phyloP scores from a whole-genome alignment of 2,113 vertebrate species.

The Oreotrochilus melanogaster region DNA sequence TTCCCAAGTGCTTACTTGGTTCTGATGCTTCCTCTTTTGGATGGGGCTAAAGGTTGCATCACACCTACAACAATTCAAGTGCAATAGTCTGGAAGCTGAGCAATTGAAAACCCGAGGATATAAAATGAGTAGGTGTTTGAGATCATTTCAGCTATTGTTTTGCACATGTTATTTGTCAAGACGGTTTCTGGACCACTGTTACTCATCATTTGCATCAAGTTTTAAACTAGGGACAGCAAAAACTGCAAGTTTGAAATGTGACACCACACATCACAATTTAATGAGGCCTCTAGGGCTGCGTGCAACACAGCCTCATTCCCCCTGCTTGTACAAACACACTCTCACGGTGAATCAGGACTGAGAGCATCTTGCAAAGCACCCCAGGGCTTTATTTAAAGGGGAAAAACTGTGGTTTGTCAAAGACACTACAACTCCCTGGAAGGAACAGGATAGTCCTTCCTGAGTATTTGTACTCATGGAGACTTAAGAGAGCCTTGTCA shows the following conservation, averaged over 20 bases:
- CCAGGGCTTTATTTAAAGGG: constrained; percentile 52
- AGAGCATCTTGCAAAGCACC: constrained; percentile 58
- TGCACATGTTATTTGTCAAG: neutral
- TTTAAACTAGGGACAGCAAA: constrained; percentile 55
- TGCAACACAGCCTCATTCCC: constrained; percentile 23
- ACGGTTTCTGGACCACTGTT: constrained; percentile 12
- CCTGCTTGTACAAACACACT: neutral
- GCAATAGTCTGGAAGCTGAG: neutral
- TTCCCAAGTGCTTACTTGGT: neutral
- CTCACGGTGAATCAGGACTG: constrained; percentile 2
- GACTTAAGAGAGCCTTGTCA: constrained; percentile 51
- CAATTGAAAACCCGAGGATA: neutral
- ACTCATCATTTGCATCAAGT: constrained; percentile 61
- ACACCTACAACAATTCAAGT: neutral
- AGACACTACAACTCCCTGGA: constrained; percentile 25
- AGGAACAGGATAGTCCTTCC: constrained; percentile 30
- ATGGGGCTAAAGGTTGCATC: neutral
- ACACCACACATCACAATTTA: constrained; percentile 72
- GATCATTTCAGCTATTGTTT: neutral
- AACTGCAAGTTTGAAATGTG: constrained; percentile 46
- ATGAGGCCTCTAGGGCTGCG: constrained; percentile 67
- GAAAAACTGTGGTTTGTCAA: neutral
- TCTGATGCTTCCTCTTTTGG: neutral
- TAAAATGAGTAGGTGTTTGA: neutral
- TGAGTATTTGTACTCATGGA: neutral